These are phyloP conservation scores for Propithecus coquereli DNA, from an alignment of 2,113 vertebrate species.

Conservation along the genomic window DNA sequence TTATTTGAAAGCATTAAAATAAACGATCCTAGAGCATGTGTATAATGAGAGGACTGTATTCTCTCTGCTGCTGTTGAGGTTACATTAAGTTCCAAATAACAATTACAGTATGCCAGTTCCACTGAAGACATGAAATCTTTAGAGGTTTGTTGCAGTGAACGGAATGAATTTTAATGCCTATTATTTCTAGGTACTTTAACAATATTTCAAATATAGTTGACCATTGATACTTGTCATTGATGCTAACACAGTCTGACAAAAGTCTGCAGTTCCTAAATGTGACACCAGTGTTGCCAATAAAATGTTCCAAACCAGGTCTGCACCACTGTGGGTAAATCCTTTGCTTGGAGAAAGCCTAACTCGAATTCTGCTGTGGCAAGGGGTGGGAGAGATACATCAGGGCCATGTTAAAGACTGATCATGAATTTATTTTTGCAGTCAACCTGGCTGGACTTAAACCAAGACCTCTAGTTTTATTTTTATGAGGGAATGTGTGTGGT, in stretches of 20 bases:
- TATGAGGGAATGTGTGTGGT: neutral
- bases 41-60: constrained; percentile 83
- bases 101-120: constrained; percentile 78
- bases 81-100: constrained; percentile 76
- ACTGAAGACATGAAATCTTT: constrained; percentile 72
- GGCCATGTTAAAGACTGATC: neutral
- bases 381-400: neutral
- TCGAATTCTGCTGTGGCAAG: neutral
- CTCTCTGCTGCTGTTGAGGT: constrained; percentile 80
- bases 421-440: neutral
- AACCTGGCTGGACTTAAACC: neutral
- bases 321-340: neutral
- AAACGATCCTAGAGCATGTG: constrained; percentile 86
- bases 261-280: constrained; percentile 71
- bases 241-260: constrained; percentile 73
- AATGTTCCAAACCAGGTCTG: constrained; percentile 68
- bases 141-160: constrained; percentile 74
- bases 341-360: neutral
- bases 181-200: constrained; percentile 80
- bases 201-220: constrained; percentile 81
- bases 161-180: constrained; percentile 78
- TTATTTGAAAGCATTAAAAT: constrained; percentile 88
- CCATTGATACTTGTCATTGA: constrained; percentile 79
- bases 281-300: constrained; percentile 77
- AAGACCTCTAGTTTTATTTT: constrained; percentile 26